Conservation (phyloP, 2,113 vertebrate species). For the Tautogolabrus adspersus region DNA sequence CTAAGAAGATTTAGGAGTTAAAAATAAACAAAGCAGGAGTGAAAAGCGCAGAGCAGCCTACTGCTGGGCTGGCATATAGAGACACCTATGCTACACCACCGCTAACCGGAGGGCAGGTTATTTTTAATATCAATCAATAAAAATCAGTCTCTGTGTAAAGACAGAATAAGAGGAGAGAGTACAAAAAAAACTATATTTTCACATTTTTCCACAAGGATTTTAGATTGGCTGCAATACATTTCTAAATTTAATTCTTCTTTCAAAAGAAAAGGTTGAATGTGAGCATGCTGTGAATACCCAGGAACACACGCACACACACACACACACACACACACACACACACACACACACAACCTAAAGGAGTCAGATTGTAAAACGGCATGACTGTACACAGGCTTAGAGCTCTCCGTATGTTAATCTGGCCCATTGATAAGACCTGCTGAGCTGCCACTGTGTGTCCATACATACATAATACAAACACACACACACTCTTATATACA, state of each 20-base stretch:
- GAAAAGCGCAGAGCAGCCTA: constrained; percentile 56
- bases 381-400: constrained; percentile 66
- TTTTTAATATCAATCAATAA: constrained; percentile 11
- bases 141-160: neutral
- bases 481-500: neutral
- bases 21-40: constrained; percentile 79
- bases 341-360: constrained; percentile 1
- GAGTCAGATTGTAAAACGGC: constrained; percentile 61
- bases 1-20: constrained; percentile 84
- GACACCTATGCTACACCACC: constrained; percentile 39
- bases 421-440: constrained; percentile 75
- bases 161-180: neutral
- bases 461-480: constrained; percentile 28
- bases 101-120: neutral
- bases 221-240: neutral
- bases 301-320: neutral
- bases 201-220: neutral
- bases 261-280: neutral
- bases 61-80: constrained; percentile 37
- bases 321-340: constrained; percentile 9
- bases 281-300: constrained; percentile 13
- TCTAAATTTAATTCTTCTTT: neutral
- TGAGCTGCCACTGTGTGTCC: constrained; percentile 56
- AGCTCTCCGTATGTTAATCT: constrained; percentile 70
- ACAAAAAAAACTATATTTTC: neutral